Percentiles rank a stretch among this genome's conserved stretches.
phyloP scores from a whole-genome alignment of 2,113 vertebrate species.

The Cyprinodon variegatus region DNA sequence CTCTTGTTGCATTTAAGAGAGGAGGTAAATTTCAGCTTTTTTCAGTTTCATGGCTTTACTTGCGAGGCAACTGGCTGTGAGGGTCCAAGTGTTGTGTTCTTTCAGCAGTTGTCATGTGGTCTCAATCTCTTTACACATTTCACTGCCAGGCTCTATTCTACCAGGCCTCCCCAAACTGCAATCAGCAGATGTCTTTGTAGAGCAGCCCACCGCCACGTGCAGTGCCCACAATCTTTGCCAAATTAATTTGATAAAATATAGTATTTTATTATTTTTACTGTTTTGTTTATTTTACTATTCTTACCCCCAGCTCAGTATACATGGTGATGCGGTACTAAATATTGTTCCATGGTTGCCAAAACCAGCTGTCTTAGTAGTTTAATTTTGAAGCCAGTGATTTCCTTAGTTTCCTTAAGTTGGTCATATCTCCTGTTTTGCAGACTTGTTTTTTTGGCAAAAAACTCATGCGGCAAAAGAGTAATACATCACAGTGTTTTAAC shows the following conservation, averaged over 20 bases:
- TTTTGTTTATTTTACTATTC: conserved; percentile 59
- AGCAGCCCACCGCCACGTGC: conserved; percentile 58
- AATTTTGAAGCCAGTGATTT: conserved; percentile 51
- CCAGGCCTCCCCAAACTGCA: conserved; percentile 73
- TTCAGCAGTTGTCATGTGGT: conserved; percentile 66
- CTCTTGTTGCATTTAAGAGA: conserved; percentile 63
- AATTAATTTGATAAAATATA: conserved; percentile 61
- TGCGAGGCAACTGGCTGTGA: conserved; percentile 64
- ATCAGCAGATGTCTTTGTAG: conserved; percentile 82
- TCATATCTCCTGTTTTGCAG: conserved; percentile 42
- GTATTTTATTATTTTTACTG: conserved; percentile 12
- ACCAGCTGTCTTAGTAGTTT: conserved; percentile 60
- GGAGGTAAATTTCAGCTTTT: conserved; percentile 62
- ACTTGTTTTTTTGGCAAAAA: conserved; percentile 62
- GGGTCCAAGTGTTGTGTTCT: conserved; percentile 61
- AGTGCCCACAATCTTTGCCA: conserved; percentile 63
- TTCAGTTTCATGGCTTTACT: conserved; percentile 63
- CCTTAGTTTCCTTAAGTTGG: conserved; percentile 42
- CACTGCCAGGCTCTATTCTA: conserved; percentile 68
- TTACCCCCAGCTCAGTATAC: conserved; percentile 58
- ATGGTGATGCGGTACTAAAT: conserved; percentile 65
- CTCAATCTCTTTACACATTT: conserved; percentile 75
- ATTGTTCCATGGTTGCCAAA: conserved; percentile 49
- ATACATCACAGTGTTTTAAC: conserved; percentile 45
- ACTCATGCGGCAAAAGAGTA: conserved; percentile 21